Percentiles rank a stretch among this genome's conserved stretches.
Conservation (phyloP, 1,140 invertebrate genomes). For the Wasmannia auropunctata region DNA sequence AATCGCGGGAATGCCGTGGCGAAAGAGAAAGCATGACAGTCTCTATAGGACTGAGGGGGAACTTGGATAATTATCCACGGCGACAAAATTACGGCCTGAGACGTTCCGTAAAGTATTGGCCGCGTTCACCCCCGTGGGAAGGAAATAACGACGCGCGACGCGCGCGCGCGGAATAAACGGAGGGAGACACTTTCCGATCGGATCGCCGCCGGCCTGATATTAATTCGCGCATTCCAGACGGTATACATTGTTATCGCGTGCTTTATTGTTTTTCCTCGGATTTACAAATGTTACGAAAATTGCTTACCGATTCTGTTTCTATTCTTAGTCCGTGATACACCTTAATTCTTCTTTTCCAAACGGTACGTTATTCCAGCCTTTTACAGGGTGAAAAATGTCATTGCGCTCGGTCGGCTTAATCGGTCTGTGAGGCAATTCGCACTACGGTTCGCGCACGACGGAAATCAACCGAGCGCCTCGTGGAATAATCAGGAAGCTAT, state of each 20-base stretch:
- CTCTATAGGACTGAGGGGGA: background rate
- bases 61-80: background rate
- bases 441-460: background rate
- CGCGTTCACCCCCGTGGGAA: background rate
- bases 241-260: background rate
- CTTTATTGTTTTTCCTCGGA: background rate
- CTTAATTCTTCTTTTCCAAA: too few species aligned
- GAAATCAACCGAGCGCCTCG: conserved; percentile 30
- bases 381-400: background rate
- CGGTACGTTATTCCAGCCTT: background rate
- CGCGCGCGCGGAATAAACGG: background rate
- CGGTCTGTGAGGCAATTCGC: conserved; percentile 4
- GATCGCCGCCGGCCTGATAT: too few species aligned
- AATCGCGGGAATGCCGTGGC: background rate
- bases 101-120: conserved; percentile 1
- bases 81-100: background rate
- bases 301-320: background rate
- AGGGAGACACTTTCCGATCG: background rate
- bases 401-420: background rate
- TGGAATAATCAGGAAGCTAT: conserved; percentile 54
- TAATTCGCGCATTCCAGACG: background rate
- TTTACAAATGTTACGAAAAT: background rate
- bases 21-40: conserved; percentile 7
- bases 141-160: background rate
- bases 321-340: background rate